These are phyloP conservation scores for Thalassoma bifasciatum DNA, from an alignment of 2,113 vertebrate genomes.

Conservation along the genomic window DNA sequence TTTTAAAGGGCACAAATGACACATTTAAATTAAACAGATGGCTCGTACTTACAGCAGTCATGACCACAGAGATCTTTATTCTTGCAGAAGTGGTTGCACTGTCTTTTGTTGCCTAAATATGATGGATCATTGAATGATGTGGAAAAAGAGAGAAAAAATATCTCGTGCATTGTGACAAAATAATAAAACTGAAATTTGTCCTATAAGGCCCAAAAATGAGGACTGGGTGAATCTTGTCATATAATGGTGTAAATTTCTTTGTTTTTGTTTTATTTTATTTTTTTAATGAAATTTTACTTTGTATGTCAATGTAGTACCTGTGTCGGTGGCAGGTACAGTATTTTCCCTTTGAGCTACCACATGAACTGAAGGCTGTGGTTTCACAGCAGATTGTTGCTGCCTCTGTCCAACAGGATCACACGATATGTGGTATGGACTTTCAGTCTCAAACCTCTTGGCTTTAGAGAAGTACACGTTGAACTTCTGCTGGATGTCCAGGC, in stretches of 20 bases:
- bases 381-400: constrained; percentile 7
- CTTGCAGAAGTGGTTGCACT: constrained; percentile 95
- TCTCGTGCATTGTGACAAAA: no score
- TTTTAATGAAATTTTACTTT: no score
- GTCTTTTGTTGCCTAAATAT: constrained; percentile 83
- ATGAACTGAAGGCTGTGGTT: constrained; percentile 25
- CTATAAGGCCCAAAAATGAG: no score
- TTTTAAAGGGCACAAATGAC: background rate
- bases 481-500: constrained; percentile 90
- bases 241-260: no score
- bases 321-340: constrained; percentile 17
- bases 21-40: no score
- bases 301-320: constrained; percentile 26
- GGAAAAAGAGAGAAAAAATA: background rate
- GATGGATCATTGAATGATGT: constrained; percentile 54
- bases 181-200: no score
- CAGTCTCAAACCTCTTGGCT: constrained; percentile 68
- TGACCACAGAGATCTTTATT: constrained; percentile 94
- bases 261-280: no score
- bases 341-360: constrained; percentile 26
- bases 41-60: constrained; percentile 92
- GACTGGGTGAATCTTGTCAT: no score
- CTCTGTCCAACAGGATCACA: constrained; percentile 20
- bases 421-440: constrained; percentile 44
- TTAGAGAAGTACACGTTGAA: constrained; percentile 86